A percentile compares a stretch with the other conserved stretches of the same genome.
These are phyloP conservation scores for Limosa lapponica DNA, from an alignment of 2,797 vertebrate species.

Conservation along the genomic window DNA sequence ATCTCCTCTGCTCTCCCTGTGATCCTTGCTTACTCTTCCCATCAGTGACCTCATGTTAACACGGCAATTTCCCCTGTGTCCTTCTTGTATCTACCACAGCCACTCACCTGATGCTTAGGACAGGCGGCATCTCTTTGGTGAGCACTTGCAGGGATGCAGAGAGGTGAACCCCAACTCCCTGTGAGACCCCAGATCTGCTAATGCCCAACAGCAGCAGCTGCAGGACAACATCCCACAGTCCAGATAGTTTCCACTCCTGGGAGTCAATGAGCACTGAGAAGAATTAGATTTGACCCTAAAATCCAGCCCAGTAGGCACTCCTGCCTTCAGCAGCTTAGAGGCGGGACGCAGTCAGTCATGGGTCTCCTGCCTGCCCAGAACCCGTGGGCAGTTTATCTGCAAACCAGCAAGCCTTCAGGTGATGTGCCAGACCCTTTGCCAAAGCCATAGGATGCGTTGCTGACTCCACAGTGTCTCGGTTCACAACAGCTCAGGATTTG, in stretches of 20 bases:
- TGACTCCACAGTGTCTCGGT: not conserved
- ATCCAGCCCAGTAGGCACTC: not conserved
- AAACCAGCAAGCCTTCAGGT: not conserved
- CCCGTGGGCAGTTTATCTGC: not conserved
- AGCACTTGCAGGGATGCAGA: not conserved
- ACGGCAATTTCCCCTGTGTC: not conserved
- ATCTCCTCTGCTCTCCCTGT: not conserved
- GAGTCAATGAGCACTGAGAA: not conserved
- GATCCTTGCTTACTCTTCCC: not conserved
- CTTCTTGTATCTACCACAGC: not conserved
- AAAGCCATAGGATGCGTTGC: not conserved
- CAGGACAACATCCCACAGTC: not conserved
- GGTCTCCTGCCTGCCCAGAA: not conserved
- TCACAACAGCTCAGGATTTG: not conserved
- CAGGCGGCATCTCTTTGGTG: not conserved
- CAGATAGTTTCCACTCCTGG: not conserved
- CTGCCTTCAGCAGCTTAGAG: not conserved
- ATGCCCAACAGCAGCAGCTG: not conserved
- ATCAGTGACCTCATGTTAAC: not conserved
- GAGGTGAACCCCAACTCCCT: not conserved
- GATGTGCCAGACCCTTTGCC: not conserved
- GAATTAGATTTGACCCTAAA: not conserved
- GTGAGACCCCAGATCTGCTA: not conserved
- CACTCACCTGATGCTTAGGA: not conserved
- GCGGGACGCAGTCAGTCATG: accelerated